Evolutionary conservation across 2,113 vertebrate species (phyloP).

Genomic region (Xiphophorus couchianus): DNA sequence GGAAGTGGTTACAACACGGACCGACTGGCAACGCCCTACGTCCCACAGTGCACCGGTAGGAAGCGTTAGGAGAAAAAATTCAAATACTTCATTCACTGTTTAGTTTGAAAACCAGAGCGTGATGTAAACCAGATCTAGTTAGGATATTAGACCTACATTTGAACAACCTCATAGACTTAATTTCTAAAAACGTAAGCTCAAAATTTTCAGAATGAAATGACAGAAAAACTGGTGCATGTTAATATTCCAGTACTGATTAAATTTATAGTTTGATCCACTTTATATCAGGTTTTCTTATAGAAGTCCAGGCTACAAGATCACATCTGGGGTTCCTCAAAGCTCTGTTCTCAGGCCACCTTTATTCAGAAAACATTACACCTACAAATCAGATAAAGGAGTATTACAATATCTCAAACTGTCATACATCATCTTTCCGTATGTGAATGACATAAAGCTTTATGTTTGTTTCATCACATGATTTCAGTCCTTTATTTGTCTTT

Average conservation of each 20-base stretch:
- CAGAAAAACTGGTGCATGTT: not conserved
- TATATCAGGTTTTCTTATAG: not conserved
- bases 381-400: too few relatives aligned
- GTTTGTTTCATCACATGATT: too few relatives aligned
- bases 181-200: not conserved
- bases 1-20: slow-evolving; percentile 94
- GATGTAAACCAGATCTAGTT: not conserved
- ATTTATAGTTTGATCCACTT: not conserved
- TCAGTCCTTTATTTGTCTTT: too few relatives aligned
- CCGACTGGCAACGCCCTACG: slow-evolving; percentile 88
- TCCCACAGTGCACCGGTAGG: slow-evolving; percentile 87
- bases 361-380: too few relatives aligned
- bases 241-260: not conserved
- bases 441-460: too few relatives aligned
- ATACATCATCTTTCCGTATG: too few relatives aligned
- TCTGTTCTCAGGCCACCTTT: not conserved
- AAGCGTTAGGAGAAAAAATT: not conserved
- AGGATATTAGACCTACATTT: not conserved
- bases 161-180: not conserved
- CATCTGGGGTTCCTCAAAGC: not conserved
- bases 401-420: too few relatives aligned
- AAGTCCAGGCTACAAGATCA: not conserved
- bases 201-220: not conserved
- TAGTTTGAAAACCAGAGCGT: not conserved
- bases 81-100: not conserved